These are phyloP conservation scores for Ochotona curzoniae DNA, from an alignment of 2,113 vertebrate species.

Conservation along the genomic window DNA sequence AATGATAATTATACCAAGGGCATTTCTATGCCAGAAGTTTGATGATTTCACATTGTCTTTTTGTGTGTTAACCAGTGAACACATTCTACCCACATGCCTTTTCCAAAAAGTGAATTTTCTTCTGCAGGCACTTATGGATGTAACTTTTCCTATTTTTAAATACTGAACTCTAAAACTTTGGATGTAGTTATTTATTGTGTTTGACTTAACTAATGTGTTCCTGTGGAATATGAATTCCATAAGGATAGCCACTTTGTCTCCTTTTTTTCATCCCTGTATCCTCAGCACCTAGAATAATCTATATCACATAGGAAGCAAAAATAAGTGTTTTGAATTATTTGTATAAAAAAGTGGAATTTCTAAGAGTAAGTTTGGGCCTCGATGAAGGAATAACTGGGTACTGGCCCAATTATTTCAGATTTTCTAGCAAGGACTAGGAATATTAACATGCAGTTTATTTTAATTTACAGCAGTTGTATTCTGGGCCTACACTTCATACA, in stretches of 20 bases:
- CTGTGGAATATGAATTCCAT: neutral
- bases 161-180: constrained; percentile 42
- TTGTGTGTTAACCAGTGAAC: neutral
- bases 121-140: neutral
- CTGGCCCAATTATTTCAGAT: neutral
- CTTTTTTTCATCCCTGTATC: neutral
- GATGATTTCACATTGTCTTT: constrained; percentile 4
- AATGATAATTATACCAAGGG: neutral
- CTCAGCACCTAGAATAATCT: neutral
- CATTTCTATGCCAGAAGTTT: neutral
- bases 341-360: neutral
- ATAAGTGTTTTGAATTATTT: constrained; percentile 38
- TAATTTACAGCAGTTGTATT: neutral
- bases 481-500: neutral
- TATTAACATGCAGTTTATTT: constrained; percentile 12
- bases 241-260: neutral
- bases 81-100: constrained; percentile 10
- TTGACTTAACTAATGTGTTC: neutral
- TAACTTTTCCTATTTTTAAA: constrained; percentile 51
- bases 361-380: neutral
- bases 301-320: neutral
- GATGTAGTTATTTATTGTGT: constrained; percentile 2
- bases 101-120: constrained; percentile 41
- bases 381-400: neutral
- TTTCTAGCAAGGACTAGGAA: constrained; percentile 22